These are phyloP conservation scores for Caenorhabditis afra DNA, from an alignment of 2,888 invertebrate genomes.

Conservation along the genomic window DNA sequence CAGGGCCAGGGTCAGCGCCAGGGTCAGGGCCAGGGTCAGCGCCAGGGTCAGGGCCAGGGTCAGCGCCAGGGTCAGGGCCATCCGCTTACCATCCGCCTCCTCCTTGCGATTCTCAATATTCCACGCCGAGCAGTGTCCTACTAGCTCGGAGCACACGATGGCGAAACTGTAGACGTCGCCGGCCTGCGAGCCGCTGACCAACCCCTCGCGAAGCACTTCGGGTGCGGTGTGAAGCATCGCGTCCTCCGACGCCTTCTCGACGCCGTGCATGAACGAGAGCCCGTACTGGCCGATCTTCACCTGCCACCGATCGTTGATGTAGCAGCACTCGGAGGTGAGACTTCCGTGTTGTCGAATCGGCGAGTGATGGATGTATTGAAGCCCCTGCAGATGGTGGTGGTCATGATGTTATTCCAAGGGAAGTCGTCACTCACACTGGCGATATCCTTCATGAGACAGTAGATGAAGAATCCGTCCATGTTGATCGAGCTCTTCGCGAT, in stretches of 20 bases:
- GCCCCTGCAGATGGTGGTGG: constrained; percentile 56
- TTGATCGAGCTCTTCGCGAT: constrained; percentile 63
- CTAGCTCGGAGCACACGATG: constrained; percentile 67
- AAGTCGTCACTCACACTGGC: constrained; percentile 55
- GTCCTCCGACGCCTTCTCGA: constrained; percentile 62
- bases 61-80: too few relatives aligned
- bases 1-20: too few relatives aligned
- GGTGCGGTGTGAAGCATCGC: constrained; percentile 75
- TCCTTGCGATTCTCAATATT: constrained; percentile 72
- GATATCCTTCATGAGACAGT: constrained; percentile 67
- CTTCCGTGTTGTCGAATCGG: constrained; percentile 62
- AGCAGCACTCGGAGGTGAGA: constrained; percentile 65
- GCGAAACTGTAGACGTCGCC: constrained; percentile 67
- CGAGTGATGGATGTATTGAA: constrained; percentile 65
- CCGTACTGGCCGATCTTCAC: constrained; percentile 73
- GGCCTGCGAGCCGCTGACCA: constrained; percentile 59
- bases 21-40: too few relatives aligned
- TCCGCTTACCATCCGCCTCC: constrained; percentile 64
- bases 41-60: too few relatives aligned
- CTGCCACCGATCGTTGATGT: constrained; percentile 74
- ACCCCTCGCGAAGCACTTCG: constrained; percentile 67
- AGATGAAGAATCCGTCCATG: constrained; percentile 70
- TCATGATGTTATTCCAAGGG: not conserved
- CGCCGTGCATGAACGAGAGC: constrained; percentile 60
- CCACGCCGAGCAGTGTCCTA: constrained; percentile 65